Evolutionary conservation across 2,888 invertebrate species (phyloP), one percentile per base, ranked within the genome.

Genomic region (Nymphalis urticae): DNA sequence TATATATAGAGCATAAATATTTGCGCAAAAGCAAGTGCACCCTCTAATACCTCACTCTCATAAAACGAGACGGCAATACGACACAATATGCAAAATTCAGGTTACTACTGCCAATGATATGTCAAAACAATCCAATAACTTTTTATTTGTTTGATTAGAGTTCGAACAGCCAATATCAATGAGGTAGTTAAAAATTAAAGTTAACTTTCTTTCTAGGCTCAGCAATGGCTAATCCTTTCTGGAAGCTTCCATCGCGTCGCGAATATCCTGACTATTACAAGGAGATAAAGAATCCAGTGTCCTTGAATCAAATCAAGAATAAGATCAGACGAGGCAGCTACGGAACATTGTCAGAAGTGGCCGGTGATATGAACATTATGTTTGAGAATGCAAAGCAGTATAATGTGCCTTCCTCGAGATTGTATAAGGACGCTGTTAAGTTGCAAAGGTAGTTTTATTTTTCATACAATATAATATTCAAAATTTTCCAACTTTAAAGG

Each of bases 191-290:
- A 32, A 10, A 42, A 13, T 42, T 2, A 42, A 42, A 42, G 4
- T 42, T 13, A 13, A 13, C 13, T 42, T 64, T 68, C 71, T 62
- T 68, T 85, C 69, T 90, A 92, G 98, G 97, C n/a, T 93, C 95
- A 2, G 94, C 95, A n/a, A 93, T 98, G 81, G 96, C 97, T 36
- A 98, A 98, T 81, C 97, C 98, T 0, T 97, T 99, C 89, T 96
- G 97, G 95, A 97, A 97, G 80, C 92, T 99, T 68, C 99, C 99
- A 0, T 97, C 97, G 9, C 96, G 95, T 59, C 94, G 98, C 68
- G 96, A 96, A 75, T 98, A 99, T 90, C 98, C 99, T 0, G 99
- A 99, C 89, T 99, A 99, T 87, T 99, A 98, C 90, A 97, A 97
- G 78, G 97, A 98, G 84, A 99, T 99, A 64, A 97, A 98, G 83